Base-by-base conservation (phyloP, 1,140 invertebrate species). In the Meteorus sp. region DNA sequence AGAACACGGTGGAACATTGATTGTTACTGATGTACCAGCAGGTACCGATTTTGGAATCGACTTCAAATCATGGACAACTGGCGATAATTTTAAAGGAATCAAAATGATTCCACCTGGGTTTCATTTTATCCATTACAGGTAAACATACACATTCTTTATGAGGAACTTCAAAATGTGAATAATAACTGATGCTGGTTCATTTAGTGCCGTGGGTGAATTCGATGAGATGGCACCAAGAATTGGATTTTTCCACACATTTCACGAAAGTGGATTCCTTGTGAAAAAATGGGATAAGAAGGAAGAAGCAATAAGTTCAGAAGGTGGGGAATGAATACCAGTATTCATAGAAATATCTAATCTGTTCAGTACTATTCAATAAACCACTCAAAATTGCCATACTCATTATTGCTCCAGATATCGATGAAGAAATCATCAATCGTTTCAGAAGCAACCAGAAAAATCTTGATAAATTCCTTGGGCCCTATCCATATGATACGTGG, bases 81-180 rank as follows among this genome's bases (percentile, higher is more conserved):
- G 89, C 3, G 87, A 91, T 59, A 92, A 92, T 74, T 99, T 99
- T 77, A 86, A 89, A 60, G 97, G 97, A 11, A 85, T 99, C 31
- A 99, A 99, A 85, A 97, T 99, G 95, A 98, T 99, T 62, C 97
- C 97, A 1, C 93, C 94, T 11, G 97, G 97, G 15, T 77, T 98
- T 54, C 97, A 99, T 81, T 99, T 92, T 74, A 82, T 99, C 6
- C 93, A 94, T 79, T 97, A 92, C 73, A 95, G 93, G 78, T 79
- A 31, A 22, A 56, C 15, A n/a, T n/a, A n/a, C n/a, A n/a, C 13
- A 45, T 43, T 29, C 9, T 17, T 11, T 35, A 15, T 39, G 31
- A 23, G 33, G n/a, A 50, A 17, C 22, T 7, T 39, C 13, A 43
- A 2, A 22, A 3, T 56, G 31, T 53, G 8, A 27, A 44, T n/a